Percentiles rank a stretch among this genome's conserved stretches.
phyloP scores from a whole-genome alignment of 2,888 invertebrate genomes.

The Brassicogethes aeneus region DNA sequence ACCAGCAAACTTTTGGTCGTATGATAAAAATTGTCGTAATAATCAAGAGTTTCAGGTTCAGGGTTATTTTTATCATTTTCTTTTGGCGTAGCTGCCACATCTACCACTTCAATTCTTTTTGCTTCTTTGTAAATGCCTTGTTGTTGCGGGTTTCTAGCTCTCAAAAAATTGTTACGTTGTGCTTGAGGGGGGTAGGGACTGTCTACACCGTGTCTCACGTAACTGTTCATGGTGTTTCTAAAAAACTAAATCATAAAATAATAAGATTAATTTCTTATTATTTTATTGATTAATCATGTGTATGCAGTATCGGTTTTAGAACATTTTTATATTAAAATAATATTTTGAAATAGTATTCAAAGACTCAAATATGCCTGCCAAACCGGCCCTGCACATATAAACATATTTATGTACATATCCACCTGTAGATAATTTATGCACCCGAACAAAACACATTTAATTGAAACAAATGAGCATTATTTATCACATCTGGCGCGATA shows the following conservation, averaged over 20 bases:
- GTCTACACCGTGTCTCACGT: conserved; percentile 5
- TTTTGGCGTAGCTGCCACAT: conserved; percentile 20
- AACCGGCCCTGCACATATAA: too few species aligned
- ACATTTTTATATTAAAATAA: too few species aligned
- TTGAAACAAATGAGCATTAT: neutral
- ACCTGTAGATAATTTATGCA: too few species aligned
- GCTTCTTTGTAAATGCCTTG: conserved; percentile 10
- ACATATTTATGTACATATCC: too few species aligned
- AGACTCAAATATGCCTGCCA: too few species aligned
- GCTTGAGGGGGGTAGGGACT: conserved; percentile 5
- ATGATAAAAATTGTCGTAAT: conserved; percentile 61
- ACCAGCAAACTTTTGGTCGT: conserved; percentile 62
- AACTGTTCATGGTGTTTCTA: conserved; percentile 7
- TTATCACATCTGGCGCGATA: too few species aligned
- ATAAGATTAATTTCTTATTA: too few species aligned
- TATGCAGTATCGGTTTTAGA: too few species aligned
- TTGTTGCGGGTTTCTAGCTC: conserved; percentile 27
- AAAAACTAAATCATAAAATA: too few species aligned
- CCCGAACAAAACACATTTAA: too few species aligned
- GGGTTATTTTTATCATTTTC: conserved; percentile 17
- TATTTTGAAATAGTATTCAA: too few species aligned
- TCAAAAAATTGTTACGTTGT: conserved; percentile 7
- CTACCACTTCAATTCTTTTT: conserved; percentile 16
- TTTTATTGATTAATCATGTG: too few species aligned
- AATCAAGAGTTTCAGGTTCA: conserved; percentile 49